Percentiles rank a stretch among this genome's conserved stretches.
Evolutionary conservation across 2,888 invertebrate genomes (phyloP).

Genomic region (Tromatobia lineatoria): DNA sequence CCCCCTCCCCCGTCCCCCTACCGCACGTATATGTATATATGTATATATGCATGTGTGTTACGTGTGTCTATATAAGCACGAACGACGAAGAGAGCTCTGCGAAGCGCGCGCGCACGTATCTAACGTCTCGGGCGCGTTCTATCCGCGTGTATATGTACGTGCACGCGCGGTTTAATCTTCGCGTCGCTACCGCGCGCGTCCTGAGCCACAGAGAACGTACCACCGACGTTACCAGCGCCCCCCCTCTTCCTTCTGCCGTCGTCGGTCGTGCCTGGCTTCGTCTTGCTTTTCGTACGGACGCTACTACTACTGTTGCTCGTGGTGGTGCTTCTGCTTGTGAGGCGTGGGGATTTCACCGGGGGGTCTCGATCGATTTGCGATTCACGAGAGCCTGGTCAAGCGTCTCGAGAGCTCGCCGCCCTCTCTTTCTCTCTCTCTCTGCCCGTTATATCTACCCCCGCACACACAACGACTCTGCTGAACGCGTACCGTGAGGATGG

Average conservation of each 20-base stretch:
- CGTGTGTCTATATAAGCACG: conserved; percentile 24
- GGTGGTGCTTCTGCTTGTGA: conserved; percentile 24
- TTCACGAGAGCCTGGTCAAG: conserved; percentile 74
- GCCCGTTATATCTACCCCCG: conserved; percentile 46
- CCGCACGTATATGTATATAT: conserved; percentile 19
- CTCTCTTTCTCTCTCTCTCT: conserved; percentile 3
- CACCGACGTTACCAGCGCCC: conserved; percentile 56
- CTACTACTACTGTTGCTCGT: conserved; percentile 26
- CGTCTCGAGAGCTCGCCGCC: conserved; percentile 66
- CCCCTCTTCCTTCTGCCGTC: conserved; percentile 32
- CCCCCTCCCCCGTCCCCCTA: too few relatives aligned
- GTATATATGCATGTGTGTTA: conserved; percentile 29
- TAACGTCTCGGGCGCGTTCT: conserved; percentile 53
- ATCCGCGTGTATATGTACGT: conserved; percentile 63
- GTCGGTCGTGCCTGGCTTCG: conserved; percentile 10
- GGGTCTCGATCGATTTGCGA: conserved; percentile 74
- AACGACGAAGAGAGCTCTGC: background rate
- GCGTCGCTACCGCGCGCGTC: conserved; percentile 71
- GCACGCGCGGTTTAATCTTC: conserved; percentile 78
- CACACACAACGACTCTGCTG: conserved; percentile 5
- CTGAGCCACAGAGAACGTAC: conserved; percentile 70
- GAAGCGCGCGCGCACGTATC: conserved; percentile 57
- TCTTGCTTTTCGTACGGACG: conserved; percentile 51
- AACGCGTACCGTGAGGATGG: conserved; percentile 30
- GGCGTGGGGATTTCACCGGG: conserved; percentile 61